These are phyloP conservation scores for Mormyrops attenuatus DNA, from an alignment of 2,797 vertebrate genomes.

Conservation along the genomic window DNA sequence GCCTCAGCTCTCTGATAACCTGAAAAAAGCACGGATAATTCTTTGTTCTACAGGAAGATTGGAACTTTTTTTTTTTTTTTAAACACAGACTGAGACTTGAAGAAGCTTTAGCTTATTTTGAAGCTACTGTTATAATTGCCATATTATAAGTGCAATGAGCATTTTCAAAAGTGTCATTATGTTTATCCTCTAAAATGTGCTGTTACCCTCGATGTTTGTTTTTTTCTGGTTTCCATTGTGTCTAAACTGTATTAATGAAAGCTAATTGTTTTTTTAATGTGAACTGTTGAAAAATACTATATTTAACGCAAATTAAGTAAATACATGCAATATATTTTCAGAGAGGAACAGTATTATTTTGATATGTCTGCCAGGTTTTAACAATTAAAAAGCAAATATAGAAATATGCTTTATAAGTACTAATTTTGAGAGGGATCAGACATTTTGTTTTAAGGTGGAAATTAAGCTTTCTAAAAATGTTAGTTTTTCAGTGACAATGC, in stretches of 20 bases:
- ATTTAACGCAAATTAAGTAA: constrained; percentile 57
- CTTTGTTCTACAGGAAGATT: constrained; percentile 49
- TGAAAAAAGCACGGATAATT: constrained; percentile 39
- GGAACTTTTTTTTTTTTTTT: constrained; percentile 43
- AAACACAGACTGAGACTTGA: constrained; percentile 76
- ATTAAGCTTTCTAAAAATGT: constrained; percentile 17
- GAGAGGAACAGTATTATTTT: constrained; percentile 78
- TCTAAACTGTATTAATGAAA: constrained; percentile 63
- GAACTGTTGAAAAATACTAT: constrained; percentile 63
- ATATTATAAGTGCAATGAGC: constrained; percentile 80
- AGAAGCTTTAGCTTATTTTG: constrained; percentile 86
- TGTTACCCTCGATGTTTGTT: constrained; percentile 66
- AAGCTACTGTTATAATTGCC: constrained; percentile 89
- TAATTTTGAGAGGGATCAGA: constrained; percentile 41
- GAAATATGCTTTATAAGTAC: constrained; percentile 78
- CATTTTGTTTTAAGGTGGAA: constrained; percentile 32
- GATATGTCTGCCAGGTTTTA: constrained; percentile 65
- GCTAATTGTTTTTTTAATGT: constrained; percentile 62
- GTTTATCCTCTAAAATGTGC: constrained; percentile 61
- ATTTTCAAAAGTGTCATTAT: constrained; percentile 69
- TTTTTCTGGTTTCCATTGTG: constrained; percentile 63
- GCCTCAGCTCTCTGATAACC: constrained; percentile 33
- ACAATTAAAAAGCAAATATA: constrained; percentile 67
- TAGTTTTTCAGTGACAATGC: constrained; percentile 16
- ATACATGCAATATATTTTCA: constrained; percentile 74